Conservation (phyloP, 2,888 invertebrate genomes). For the Cryptosula pallasiana region DNA sequence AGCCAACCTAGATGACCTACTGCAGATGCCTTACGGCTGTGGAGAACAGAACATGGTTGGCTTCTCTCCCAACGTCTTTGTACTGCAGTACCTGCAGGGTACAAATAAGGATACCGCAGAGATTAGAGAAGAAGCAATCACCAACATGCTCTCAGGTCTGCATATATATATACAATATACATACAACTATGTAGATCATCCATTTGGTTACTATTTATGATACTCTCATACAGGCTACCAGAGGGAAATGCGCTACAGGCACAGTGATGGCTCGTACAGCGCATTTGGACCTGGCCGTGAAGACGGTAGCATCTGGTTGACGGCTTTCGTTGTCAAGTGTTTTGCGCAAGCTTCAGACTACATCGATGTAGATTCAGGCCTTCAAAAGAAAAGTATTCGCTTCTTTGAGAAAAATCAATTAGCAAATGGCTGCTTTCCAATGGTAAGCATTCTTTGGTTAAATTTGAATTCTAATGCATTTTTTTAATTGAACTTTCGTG, state of each 20-base stretch:
- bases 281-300: conserved; percentile 42
- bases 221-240: conserved; percentile 66
- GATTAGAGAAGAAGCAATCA: conserved; percentile 58
- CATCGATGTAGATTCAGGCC: conserved; percentile 60
- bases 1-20: conserved; percentile 60
- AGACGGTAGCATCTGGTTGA: conserved; percentile 57
- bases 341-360: conserved; percentile 59
- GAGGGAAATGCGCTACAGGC: conserved; percentile 78
- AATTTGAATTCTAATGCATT: too few relatives aligned
- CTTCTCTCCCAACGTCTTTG: conserved; percentile 68
- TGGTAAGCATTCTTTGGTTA: conserved; percentile 55
- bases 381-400: conserved; percentile 33
- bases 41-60: conserved; percentile 78
- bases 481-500: too few relatives aligned
- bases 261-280: conserved; percentile 47
- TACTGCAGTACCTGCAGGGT: conserved; percentile 62
- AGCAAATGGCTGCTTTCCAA: conserved; percentile 72
- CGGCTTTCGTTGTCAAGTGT: conserved; percentile 71
- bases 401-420: conserved; percentile 59
- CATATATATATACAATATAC: too few relatives aligned
- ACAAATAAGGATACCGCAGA: conserved; percentile 58
- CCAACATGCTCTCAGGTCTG: conserved; percentile 62
- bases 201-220: too few relatives aligned
- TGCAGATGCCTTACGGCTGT: conserved; percentile 69
- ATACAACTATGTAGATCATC: too few relatives aligned